These are phyloP conservation scores for Hedya salicella DNA, from an alignment of 2,888 invertebrate genomes.

Conservation along the genomic window DNA sequence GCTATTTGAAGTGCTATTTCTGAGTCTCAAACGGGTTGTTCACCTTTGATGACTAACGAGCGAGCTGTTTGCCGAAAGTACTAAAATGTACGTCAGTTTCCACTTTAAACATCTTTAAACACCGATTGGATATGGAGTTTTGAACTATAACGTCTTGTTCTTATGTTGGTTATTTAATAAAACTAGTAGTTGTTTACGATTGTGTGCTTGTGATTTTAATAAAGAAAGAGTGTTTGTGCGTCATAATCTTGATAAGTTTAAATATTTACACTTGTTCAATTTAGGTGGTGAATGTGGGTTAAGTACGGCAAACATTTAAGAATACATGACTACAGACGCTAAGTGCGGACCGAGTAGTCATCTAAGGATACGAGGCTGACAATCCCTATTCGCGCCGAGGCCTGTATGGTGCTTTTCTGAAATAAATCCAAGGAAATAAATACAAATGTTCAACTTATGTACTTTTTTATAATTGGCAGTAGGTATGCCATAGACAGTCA, in stretches of 20 bases:
- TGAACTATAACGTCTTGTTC: not conserved
- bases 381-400: no score
- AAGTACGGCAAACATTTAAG: no score
- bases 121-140: not conserved
- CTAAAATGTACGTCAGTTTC: not conserved
- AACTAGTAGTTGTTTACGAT: not conserved
- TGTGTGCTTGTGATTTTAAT: not conserved
- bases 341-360: no score
- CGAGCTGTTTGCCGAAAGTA: not conserved
- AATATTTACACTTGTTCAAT: not conserved
- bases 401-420: no score
- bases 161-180: not conserved
- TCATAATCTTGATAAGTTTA: not conserved
- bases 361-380: no score
- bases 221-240: not conserved
- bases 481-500: no score
- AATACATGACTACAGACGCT: no score
- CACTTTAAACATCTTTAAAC: not conserved
- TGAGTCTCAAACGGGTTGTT: not conserved
- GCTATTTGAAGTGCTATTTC: not conserved
- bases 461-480: no score
- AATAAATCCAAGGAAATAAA: no score
- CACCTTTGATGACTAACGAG: conserved; percentile 10
- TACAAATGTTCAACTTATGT: no score
- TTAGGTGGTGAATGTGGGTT: not conserved